Base-by-base conservation (phyloP, 2,797 vertebrate species). In the Enteromius anoplus region DNA sequence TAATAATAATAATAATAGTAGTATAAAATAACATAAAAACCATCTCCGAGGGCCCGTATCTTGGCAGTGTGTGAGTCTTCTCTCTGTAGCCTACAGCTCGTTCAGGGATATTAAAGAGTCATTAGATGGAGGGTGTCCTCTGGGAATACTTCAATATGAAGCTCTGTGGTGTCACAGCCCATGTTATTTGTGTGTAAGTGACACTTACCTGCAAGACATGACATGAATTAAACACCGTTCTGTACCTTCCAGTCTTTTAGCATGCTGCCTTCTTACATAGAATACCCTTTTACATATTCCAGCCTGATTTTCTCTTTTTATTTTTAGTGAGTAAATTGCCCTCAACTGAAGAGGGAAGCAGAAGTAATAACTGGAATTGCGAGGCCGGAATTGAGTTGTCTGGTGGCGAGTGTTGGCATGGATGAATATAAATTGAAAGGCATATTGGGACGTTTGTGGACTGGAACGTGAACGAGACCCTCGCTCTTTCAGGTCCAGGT, bases 141-240 rank as follows among this genome's bases (percentile, higher is more conserved):
- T 2, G 91, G 89, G 90, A 87, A 87, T 83, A 66, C 85, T 87
- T 88, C 88, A 86, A 90, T 91, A 91, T 89, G 87, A 89, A 87
- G 78, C 86, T 85, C 82, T 80, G 78, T 87, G 83, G 87, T 89
- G 91, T 89, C 86, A 37, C 82, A 88, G 88, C 91, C 92, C 77
- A 51, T 88, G 88, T 89, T 91, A 91, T 92, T 91, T 92, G 88
- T 91, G 87, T 87, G 86, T 88, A 88, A 92, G 88, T 90, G 90
- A 91, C 90, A 91, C 89, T 89, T 88, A 85, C 89, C 89, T 90
- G 84, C 84, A 89, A 88, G 86, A 86, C 76, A 84, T 87, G 87
- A 88, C 84, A 82, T 84, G 88, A 90, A 89, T 89, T 87, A 89
- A 88, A 90, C 81, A 81, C 84, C 17, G 55, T 78, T 80, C 58